Percentiles rank a stretch among this genome's conserved stretches.
phyloP scores from a whole-genome alignment of 2,797 vertebrate genomes.

The Podarcis siculus region DNA sequence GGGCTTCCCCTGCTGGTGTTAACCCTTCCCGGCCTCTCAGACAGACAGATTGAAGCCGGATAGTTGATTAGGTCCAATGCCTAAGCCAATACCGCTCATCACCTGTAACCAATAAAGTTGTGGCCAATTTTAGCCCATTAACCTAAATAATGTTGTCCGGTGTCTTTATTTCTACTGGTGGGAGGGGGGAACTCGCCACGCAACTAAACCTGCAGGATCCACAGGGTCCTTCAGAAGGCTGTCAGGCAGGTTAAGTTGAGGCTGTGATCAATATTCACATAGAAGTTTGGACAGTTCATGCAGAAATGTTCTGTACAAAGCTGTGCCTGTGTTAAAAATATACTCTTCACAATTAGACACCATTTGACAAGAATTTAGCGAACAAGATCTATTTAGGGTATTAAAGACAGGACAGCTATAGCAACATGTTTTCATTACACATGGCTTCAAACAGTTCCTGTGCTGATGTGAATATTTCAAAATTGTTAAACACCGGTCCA shows the following conservation, averaged over 20 bases:
- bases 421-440: constrained; percentile 45
- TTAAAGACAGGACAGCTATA: constrained; percentile 54
- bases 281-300: not conserved
- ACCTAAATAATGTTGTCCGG: too few species aligned
- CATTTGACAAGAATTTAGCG: constrained; percentile 56
- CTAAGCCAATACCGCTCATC: too few species aligned
- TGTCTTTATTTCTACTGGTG: too few species aligned
- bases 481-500: not conserved
- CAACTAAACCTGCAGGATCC: not conserved
- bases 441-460: not conserved
- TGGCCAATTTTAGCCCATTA: too few species aligned
- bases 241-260: not conserved
- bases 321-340: constrained; percentile 20
- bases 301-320: not conserved
- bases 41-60: too few species aligned
- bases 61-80: too few species aligned
- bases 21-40: too few species aligned
- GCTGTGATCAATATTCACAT: not conserved
- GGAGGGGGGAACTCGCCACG: too few species aligned
- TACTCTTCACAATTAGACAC: constrained; percentile 62
- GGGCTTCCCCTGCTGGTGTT: too few species aligned
- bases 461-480: not conserved
- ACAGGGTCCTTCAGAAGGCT: not conserved
- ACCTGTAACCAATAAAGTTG: too few species aligned
- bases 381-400: constrained; percentile 41